Evolutionary conservation across 2,113 vertebrate species (phyloP), one percentile per base, ranked within the genome.

Genomic region (Cathartes aura): DNA sequence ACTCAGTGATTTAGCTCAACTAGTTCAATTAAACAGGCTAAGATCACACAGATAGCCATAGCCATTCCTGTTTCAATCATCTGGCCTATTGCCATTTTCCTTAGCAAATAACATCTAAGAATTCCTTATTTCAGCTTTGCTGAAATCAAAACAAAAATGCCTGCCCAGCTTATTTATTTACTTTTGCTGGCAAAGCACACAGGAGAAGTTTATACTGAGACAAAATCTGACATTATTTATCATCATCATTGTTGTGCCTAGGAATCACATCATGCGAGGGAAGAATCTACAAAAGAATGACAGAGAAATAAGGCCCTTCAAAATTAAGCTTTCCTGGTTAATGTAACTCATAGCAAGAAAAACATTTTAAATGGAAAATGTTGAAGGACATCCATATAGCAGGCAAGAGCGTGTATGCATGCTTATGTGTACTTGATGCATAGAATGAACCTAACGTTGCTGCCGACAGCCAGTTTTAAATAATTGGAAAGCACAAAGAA

Each of bases 381-480:
- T 19, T 59, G 29, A 68, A 47, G 59, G 45, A 52, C 48, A 38
- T 8, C 22, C 20, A 20, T 32, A 26, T 2, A 59, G 21, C 27
- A 76, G 38, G 36, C 29, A 60, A 45, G 29, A 59, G 36, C 2
- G 27, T 11, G 9, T 15, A 19, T 8, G 6, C 8, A 5, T 6
- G 32, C 5, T 2, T 29, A 5, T 2, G 9, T 6, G 30, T 32
- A 38, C 36, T 53, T 18, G 20, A 53, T n/a, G 59, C 36, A 43
- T 1, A 14, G 43, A 56, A 76, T 7, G 42, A 89, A 74, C 40
- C 10, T 9, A 48, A 48, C 1, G 0, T 40, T 0, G 1, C 58
- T 72, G 53, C 70, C 67, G 47, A 6, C 30, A 53, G 53, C 13
- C 52, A 27, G 18, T 21, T 88, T 66, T 36, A 67, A 60, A 71